Evolutionary conservation across 1,140 invertebrate species (phyloP).

Genomic region (Piezodorus guildinii): DNA sequence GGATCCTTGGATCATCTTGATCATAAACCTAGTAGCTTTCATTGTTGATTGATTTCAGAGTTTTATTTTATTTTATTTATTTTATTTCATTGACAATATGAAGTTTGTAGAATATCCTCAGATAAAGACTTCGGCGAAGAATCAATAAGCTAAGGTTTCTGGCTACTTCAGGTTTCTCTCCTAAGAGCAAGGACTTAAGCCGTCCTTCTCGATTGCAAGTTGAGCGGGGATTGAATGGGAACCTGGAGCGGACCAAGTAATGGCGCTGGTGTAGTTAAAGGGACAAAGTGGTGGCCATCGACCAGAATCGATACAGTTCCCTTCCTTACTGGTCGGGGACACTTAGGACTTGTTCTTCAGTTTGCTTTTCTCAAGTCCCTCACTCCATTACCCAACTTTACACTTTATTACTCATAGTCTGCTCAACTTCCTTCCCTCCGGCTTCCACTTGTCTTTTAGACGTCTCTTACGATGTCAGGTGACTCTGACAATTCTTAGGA

Average conservation of each 20-base stretch:
- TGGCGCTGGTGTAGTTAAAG: constrained; percentile 1
- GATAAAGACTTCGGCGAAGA: too few species aligned
- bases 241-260: neutral
- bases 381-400: constrained; percentile 14
- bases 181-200: too few species aligned
- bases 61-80: too few species aligned
- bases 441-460: neutral
- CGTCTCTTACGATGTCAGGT: neutral
- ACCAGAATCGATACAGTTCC: neutral
- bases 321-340: neutral
- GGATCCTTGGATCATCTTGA: too few species aligned
- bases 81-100: too few species aligned
- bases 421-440: neutral
- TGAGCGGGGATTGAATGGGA: neutral
- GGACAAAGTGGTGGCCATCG: constrained; percentile 9
- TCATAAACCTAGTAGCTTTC: too few species aligned
- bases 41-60: too few species aligned
- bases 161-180: too few species aligned
- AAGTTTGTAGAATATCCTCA: too few species aligned
- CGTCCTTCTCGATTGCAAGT: too few species aligned
- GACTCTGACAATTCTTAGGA: neutral
- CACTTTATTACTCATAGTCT: constrained; percentile 15
- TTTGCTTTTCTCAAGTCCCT: neutral
- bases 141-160: too few species aligned
- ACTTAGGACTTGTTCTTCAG: constrained; percentile 7